Percentiles rank a stretch among this genome's conserved stretches.
These are phyloP conservation scores for Drosophila mercatorum DNA, from an alignment of 2,888 invertebrate species.

Conservation along the genomic window DNA sequence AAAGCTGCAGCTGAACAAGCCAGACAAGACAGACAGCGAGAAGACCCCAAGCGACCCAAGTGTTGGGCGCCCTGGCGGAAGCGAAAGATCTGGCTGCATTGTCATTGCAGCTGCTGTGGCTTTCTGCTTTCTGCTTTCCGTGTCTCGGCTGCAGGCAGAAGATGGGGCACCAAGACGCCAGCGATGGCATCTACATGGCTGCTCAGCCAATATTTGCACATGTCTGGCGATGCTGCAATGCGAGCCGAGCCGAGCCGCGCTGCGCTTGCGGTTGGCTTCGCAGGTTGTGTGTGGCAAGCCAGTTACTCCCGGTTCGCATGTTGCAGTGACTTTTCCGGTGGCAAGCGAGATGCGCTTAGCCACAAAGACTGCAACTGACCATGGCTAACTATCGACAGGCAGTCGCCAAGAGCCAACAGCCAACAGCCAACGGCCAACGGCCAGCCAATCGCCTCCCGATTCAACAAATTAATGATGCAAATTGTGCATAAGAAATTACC, in stretches of 20 bases:
- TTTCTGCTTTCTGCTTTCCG: slow-evolving; percentile 12
- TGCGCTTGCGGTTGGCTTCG: slow-evolving; percentile 22
- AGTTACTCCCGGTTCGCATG: not conserved
- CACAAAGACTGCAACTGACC: slow-evolving; percentile 2
- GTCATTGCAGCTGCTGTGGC: slow-evolving; percentile 25
- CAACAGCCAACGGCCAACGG: not conserved
- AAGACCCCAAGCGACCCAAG: slow-evolving; percentile 18
- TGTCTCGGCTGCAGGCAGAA: slow-evolving; percentile 23
- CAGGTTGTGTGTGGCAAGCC: slow-evolving; percentile 38
- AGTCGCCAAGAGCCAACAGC: not conserved
- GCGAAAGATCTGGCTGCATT: slow-evolving; percentile 28
- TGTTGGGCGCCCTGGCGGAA: slow-evolving; percentile 31
- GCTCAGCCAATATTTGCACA: slow-evolving; percentile 38
- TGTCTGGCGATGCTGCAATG: slow-evolving; percentile 45
- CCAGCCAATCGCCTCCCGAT: slow-evolving; percentile 5
- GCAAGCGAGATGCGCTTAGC: slow-evolving; percentile 17
- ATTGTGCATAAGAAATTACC: slow-evolving; percentile 48
- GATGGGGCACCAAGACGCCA: slow-evolving; percentile 25
- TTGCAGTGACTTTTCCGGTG: slow-evolving; percentile 14
- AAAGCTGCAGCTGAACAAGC: slow-evolving; percentile 21
- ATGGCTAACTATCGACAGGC: slow-evolving; percentile 4
- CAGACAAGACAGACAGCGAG: slow-evolving; percentile 1
- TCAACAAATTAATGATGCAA: slow-evolving; percentile 62
- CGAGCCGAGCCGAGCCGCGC: not conserved
- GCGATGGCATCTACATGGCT: slow-evolving; percentile 14